Conservation (phyloP, 1,140 invertebrate species). For the Pogonognathellus flavescens region DNA sequence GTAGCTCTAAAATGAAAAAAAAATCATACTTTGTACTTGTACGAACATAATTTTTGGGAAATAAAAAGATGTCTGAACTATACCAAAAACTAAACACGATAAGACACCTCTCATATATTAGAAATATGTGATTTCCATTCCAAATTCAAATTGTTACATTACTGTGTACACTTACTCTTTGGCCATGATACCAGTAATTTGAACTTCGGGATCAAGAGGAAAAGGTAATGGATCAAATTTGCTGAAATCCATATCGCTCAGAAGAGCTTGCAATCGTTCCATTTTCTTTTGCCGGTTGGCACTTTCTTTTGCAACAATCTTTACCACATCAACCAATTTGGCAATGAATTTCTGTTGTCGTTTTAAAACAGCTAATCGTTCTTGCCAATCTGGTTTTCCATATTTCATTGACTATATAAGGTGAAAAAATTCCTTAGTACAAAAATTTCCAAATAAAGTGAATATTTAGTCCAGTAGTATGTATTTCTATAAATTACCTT, state of each 20-base stretch:
- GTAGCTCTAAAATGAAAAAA: conserved; percentile 76
- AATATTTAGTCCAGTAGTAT: no score
- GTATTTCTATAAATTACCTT: background rate
- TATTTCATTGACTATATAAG: conserved; percentile 69
- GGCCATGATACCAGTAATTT: conserved; percentile 90
- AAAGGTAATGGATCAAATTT: conserved; percentile 94
- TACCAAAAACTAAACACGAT: no score
- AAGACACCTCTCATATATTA: no score
- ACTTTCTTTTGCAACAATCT: conserved; percentile 90
- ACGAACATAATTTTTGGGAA: no score
- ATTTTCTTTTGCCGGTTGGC: conserved; percentile 93
- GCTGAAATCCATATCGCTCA: conserved; percentile 87
- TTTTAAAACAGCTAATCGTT: conserved; percentile 79
- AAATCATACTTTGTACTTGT: no score
- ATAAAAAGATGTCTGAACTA: no score
- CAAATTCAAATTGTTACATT: no score
- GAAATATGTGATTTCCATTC: no score
- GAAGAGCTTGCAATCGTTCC: conserved; percentile 85
- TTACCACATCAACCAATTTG: conserved; percentile 90
- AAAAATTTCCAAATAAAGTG: background rate
- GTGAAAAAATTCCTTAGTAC: background rate
- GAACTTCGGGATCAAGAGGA: conserved; percentile 92
- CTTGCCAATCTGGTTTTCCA: conserved; percentile 79
- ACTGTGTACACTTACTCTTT: conserved; percentile 82
- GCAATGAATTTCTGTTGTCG: conserved; percentile 93